Conservation (phyloP, 2,888 invertebrate species). For the Sinodicranocentrus sp. region DNA sequence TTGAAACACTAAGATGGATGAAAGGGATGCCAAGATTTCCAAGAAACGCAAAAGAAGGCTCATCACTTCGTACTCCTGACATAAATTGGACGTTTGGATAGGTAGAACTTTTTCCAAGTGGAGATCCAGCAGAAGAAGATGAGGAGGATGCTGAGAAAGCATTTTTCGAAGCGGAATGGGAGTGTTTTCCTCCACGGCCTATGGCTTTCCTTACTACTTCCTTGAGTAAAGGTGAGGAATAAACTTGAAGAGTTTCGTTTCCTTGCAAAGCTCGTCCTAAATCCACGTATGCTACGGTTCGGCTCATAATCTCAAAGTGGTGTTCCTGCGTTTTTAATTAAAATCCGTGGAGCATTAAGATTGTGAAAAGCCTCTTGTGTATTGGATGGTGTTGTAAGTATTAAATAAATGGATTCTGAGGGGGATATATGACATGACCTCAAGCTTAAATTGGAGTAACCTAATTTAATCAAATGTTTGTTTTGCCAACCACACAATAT, state of each 20-base stretch:
- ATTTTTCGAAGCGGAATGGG: constrained; percentile 50
- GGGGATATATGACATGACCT: too few relatives aligned
- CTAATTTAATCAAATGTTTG: too few relatives aligned
- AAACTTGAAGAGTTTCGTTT: constrained; percentile 75
- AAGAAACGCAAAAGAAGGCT: constrained; percentile 74
- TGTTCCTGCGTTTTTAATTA: constrained; percentile 72
- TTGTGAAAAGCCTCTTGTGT: too few relatives aligned
- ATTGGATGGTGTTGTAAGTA: too few relatives aligned
- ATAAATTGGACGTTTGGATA: constrained; percentile 72
- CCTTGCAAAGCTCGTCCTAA: constrained; percentile 71
- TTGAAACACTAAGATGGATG: constrained; percentile 73
- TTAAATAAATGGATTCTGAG: too few relatives aligned
- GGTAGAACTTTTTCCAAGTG: constrained; percentile 44
- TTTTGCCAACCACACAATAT: too few relatives aligned
- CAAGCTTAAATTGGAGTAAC: too few relatives aligned
- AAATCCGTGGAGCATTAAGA: constrained; percentile 3
- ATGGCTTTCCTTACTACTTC: constrained; percentile 75
- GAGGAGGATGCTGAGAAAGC: constrained; percentile 55
- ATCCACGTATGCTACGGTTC: constrained; percentile 72
- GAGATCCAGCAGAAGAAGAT: constrained; percentile 2
- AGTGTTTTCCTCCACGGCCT: constrained; percentile 72
- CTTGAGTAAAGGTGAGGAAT: constrained; percentile 75
- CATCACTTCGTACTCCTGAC: constrained; percentile 72
- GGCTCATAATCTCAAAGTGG: constrained; percentile 75
- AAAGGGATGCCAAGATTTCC: constrained; percentile 76